Base-by-base conservation (phyloP, 53 echinoderm and acorn worm species). In the Patiria pectinifera region DNA sequence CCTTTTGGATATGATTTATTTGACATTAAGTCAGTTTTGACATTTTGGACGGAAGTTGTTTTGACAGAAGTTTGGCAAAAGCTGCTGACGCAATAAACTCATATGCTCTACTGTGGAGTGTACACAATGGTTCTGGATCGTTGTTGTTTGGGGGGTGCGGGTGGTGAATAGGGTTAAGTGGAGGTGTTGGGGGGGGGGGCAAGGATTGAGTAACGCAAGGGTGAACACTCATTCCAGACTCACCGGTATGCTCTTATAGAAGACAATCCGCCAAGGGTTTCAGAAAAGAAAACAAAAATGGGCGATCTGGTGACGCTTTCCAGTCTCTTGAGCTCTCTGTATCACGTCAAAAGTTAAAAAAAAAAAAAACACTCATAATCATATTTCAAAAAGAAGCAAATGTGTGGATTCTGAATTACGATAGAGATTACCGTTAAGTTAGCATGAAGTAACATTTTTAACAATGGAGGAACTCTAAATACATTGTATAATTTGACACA, bases 201-300 rank as follows among this genome's bases (percentile, higher is more conserved):
- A 53, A 35, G 35, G 35, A 53, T 53, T 53, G 53, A 53, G 53
- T 6, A 53, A 53, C 6, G 5, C 53, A 53, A 53, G 8, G 53
- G 35, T 35, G 35, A 35, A 35, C 35, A 35, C 7, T 74, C 76
- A 25, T n/a, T 4, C 9, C 4, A 49, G 9, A 75, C 92, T 91
- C 93, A 96, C 96, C 93, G 93, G 82, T 96, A 96, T 4, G 96
- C 96, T 48, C 96, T 80, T 45, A 96, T 96, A 14, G 96, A 95
- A 4, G 95, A 76, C 26, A 96, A 76, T 3, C 96, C 96, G 85
- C 96, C 95, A 5, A 96, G 92, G 16, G 96, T 87, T 79, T 96
- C 96, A 10, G 96, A 95, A 76, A 96, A 96, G 77, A 71, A 86
- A 26, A 95, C 78, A 53, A 96, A 96, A 26, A 96, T 86, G 14